Conservation (phyloP, 2,797 vertebrate species). For the Moxostoma hubbsi region DNA sequence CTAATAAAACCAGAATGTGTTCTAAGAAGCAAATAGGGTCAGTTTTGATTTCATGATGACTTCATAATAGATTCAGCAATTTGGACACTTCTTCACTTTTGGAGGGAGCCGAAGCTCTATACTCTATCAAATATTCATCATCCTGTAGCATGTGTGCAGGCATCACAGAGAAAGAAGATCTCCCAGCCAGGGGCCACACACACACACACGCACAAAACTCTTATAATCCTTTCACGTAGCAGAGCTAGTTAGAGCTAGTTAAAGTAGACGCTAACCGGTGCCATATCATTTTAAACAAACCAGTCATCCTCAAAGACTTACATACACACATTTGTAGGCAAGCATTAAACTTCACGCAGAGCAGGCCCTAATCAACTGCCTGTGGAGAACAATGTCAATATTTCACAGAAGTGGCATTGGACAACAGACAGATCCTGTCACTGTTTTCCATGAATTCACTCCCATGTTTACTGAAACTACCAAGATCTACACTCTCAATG, state of each 20-base stretch:
- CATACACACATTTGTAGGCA: not conserved
- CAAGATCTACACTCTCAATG: not conserved
- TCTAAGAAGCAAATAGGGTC: no score
- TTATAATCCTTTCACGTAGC: not conserved
- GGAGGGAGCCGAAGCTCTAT: conserved; percentile 2
- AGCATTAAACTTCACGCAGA: not conserved
- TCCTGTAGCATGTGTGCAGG: conserved; percentile 21
- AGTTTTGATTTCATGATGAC: no score
- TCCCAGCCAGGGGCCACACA: not conserved
- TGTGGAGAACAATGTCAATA: conserved; percentile 16
- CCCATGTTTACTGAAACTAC: conserved; percentile 27
- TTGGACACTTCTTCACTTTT: not conserved
- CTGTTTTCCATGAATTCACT: conserved; percentile 26
- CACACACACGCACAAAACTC: conserved; percentile 13
- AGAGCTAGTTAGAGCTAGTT: no score
- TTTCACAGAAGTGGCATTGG: conserved; percentile 28
- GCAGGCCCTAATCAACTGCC: not conserved
- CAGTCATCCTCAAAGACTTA: not conserved
- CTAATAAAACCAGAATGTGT: no score
- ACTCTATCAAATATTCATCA: conserved; percentile 49
- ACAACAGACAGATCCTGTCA: not conserved
- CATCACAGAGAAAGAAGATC: conserved; percentile 42
- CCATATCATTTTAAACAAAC: conserved; percentile 17
- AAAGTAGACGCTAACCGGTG: conserved; percentile 24
- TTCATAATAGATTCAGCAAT: not conserved